Percentiles rank a stretch among this genome's conserved stretches.
Evolutionary conservation across 2,113 vertebrate species (phyloP).

Genomic region (Periophthalmus modestus): DNA sequence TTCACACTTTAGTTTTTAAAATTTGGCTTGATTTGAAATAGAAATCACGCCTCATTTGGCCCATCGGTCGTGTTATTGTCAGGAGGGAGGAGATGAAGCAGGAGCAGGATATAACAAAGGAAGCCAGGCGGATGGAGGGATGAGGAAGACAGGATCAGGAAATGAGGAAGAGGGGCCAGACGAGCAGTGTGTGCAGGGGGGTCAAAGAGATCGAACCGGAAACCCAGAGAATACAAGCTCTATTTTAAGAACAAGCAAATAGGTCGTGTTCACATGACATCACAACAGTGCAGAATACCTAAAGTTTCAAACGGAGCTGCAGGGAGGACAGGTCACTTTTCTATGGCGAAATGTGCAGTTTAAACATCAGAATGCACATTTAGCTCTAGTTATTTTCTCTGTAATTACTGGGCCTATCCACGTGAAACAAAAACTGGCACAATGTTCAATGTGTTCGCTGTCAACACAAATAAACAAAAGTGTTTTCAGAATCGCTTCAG

Average conservation of each 20-base stretch:
- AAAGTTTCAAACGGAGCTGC: too few relatives aligned
- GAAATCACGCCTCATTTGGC: not conserved
- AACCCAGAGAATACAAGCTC: not conserved
- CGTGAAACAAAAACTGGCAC: not conserved
- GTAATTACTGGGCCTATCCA: not conserved
- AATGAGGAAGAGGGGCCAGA: slow-evolving; percentile 11
- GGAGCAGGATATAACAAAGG: slow-evolving; percentile 6
- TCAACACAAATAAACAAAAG: not conserved
- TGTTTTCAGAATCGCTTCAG: not conserved
- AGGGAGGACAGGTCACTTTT: not conserved
- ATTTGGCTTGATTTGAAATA: not conserved
- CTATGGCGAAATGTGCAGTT: not conserved
- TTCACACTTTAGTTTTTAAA: not conserved
- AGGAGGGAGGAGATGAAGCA: slow-evolving; percentile 24
- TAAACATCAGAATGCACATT: not conserved
- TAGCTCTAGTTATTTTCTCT: not conserved
- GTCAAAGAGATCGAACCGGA: not conserved
- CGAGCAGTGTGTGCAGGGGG: not conserved
- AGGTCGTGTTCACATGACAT: not conserved
- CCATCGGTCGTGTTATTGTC: not conserved
- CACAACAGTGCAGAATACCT: not conserved
- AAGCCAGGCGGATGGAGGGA: slow-evolving; percentile 5
- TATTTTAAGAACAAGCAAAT: not conserved
- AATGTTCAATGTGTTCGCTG: not conserved
- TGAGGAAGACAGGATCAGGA: not conserved